Evolutionary conservation across 2,113 vertebrate species (phyloP).

Genomic region (Actenoides lindsayi): DNA sequence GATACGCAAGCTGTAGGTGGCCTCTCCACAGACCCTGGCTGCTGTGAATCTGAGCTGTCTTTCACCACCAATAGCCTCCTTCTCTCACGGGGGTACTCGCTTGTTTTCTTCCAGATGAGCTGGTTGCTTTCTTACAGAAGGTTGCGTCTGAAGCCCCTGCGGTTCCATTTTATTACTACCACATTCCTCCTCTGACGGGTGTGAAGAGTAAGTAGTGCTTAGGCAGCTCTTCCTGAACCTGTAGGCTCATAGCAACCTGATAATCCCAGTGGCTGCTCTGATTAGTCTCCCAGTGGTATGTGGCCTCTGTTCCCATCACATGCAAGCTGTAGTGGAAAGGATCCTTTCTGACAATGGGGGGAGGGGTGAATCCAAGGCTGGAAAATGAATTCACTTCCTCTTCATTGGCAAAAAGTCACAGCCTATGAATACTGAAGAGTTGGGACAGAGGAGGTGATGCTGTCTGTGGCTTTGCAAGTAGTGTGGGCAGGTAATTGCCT

Average conservation of each 20-base stretch:
- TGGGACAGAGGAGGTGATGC: not conserved
- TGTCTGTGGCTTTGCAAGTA: not conserved
- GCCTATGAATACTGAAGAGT: not conserved
- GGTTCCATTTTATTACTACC: constrained; percentile 94
- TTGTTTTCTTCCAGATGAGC: constrained; percentile 74
- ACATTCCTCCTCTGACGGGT: constrained; percentile 87
- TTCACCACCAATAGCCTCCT: not conserved
- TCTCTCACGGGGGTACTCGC: not conserved
- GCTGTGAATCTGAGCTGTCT: not conserved
- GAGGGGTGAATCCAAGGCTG: not conserved
- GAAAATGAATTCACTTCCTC: not conserved
- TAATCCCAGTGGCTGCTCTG: not conserved
- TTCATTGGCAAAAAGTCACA: not conserved
- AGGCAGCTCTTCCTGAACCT: not conserved
- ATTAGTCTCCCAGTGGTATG: not conserved
- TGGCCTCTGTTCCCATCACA: not conserved
- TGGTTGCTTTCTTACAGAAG: constrained; percentile 82
- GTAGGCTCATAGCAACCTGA: not conserved
- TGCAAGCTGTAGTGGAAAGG: not conserved
- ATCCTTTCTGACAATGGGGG: not conserved
- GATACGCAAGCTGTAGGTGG: not conserved
- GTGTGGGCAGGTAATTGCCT: not conserved
- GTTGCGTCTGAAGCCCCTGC: constrained; percentile 83
- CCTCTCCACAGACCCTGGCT: not conserved
- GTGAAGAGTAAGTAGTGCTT: constrained; percentile 83